Evolutionary conservation across 2,888 invertebrate species (phyloP).

Genomic region (Caenorhabditis panamensis): DNA sequence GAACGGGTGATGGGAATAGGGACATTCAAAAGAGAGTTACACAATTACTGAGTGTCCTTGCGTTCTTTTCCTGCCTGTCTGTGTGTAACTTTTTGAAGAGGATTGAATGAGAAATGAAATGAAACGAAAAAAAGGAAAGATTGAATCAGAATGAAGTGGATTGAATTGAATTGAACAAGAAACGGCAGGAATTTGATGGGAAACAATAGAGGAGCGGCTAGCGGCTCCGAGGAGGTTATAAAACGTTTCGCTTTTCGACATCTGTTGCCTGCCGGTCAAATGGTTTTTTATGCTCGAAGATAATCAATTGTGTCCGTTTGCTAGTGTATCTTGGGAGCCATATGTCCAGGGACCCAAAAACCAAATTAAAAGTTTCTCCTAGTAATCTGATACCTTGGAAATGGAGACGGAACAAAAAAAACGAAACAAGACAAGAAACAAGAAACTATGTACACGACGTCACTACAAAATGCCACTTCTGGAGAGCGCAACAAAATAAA

Average conservation of each 20-base stretch:
- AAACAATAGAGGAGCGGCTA: constrained; percentile 11
- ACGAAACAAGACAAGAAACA: constrained; percentile 15
- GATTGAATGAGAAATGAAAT: constrained; percentile 1
- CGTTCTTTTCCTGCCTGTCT: constrained; percentile 29
- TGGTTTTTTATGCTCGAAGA: constrained; percentile 17
- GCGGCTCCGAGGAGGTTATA: constrained; percentile 24
- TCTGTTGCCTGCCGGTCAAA: constrained; percentile 45
- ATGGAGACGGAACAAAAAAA: constrained; percentile 27
- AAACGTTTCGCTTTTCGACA: constrained; percentile 32
- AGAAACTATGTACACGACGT: constrained; percentile 37
- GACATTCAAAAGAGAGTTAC: constrained; percentile 30
- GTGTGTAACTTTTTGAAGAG: constrained; percentile 45
- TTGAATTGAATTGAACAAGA: not conserved
- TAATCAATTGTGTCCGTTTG: not conserved
- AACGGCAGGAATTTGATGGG: not conserved
- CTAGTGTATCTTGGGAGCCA: not conserved
- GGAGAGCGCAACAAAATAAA: constrained; percentile 36
- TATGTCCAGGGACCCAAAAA: not conserved
- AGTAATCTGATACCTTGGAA: constrained; percentile 44
- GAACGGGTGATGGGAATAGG: constrained; percentile 33
- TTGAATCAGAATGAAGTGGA: constrained; percentile 1
- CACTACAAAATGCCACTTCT: not conserved
- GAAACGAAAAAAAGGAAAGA: constrained; percentile 16
- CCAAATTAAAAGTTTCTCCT: constrained; percentile 28
- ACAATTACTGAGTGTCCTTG: constrained; percentile 31